Conservation (phyloP, 1,140 invertebrate species). For the Sesamia nonagrioides region DNA sequence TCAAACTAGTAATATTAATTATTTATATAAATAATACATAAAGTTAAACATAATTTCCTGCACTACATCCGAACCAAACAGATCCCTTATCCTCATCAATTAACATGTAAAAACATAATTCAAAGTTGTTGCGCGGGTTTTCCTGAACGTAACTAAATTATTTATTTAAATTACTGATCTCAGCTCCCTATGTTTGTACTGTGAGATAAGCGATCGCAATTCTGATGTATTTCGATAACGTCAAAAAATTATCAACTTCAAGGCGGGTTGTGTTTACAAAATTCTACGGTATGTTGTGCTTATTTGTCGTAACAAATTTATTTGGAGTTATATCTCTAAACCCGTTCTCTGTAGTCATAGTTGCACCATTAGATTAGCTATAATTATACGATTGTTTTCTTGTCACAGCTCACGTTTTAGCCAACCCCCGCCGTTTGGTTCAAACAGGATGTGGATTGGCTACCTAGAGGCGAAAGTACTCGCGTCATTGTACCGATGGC, state of each 20-base stretch:
- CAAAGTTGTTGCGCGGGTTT: neutral
- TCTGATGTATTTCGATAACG: constrained; percentile 9
- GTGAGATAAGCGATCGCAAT: constrained; percentile 7
- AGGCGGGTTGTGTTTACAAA: constrained; percentile 8
- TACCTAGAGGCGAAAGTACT: no score
- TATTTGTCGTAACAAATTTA: neutral
- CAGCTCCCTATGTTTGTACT: neutral
- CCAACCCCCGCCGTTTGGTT: neutral
- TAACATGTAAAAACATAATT: constrained; percentile 22
- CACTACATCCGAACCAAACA: neutral
- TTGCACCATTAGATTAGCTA: neutral
- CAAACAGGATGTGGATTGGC: neutral
- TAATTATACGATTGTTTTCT: neutral
- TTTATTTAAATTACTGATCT: neutral
- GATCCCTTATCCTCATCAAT: constrained; percentile 14
- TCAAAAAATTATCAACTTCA: constrained; percentile 21
- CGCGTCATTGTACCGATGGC: no score
- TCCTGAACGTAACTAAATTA: constrained; percentile 3
- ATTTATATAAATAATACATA: no score
- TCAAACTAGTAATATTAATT: no score
- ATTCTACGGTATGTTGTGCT: constrained; percentile 6
- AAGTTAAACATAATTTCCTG: no score
- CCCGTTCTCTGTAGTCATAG: neutral
- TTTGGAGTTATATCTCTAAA: neutral
- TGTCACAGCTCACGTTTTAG: neutral